Conservation (phyloP, 2,113 vertebrate species). For the Callipepla squamata region DNA sequence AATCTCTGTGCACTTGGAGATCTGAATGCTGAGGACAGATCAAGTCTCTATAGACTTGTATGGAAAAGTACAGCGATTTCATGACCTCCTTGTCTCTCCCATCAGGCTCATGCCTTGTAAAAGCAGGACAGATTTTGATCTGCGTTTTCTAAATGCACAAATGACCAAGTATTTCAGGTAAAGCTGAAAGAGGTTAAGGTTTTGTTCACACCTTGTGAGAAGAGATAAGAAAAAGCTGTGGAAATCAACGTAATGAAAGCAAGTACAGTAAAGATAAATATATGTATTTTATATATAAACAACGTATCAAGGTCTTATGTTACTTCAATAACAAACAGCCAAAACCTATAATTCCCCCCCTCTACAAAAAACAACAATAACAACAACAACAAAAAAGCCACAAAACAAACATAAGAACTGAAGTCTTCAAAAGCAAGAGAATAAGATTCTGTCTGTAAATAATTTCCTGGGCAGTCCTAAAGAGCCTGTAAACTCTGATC, state of each 20-base stretch:
- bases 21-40: constrained; percentile 44
- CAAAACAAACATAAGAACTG: too few species aligned
- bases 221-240: not conserved
- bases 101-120: not conserved
- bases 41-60: constrained; percentile 18
- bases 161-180: not conserved
- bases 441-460: not conserved
- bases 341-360: not conserved
- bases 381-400: not conserved
- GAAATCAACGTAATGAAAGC: not conserved
- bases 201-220: not conserved
- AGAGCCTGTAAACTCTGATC: not conserved
- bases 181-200: not conserved
- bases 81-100: constrained; percentile 44
- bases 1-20: constrained; percentile 44
- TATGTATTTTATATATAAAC: not conserved
- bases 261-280: not conserved
- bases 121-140: not conserved
- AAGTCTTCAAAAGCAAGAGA: not conserved
- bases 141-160: not conserved
- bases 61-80: constrained; percentile 26
- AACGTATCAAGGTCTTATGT: not conserved
- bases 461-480: not conserved
- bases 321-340: not conserved
- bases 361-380: not conserved